A percentile compares a stretch with the other conserved stretches of the same genome.
These are phyloP conservation scores for Cheilosia grossa DNA, from an alignment of 2,888 invertebrate species.

Conservation along the genomic window DNA sequence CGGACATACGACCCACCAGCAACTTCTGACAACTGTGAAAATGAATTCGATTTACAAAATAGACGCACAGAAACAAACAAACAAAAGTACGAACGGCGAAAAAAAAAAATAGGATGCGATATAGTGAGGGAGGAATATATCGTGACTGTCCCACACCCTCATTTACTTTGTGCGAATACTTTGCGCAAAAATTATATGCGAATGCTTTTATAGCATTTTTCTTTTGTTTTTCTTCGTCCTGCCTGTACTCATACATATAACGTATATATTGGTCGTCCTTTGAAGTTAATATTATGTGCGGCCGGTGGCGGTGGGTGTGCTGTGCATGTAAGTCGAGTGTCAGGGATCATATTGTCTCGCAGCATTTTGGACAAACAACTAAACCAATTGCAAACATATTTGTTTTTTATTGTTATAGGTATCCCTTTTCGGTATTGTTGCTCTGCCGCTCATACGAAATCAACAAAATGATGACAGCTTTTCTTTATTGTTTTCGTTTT, in stretches of 20 bases:
- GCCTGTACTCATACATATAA: neutral
- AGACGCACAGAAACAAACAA: constrained; percentile 41
- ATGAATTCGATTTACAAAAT: constrained; percentile 63
- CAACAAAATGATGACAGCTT: constrained; percentile 70
- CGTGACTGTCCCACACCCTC: constrained; percentile 15
- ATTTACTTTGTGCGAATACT: constrained; percentile 59
- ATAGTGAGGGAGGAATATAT: constrained; percentile 28
- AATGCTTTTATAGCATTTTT: constrained; percentile 49
- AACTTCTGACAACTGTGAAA: constrained; percentile 44
- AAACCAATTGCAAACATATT: constrained; percentile 70
- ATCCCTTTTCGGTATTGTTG: constrained; percentile 1
- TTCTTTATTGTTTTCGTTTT: constrained; percentile 66
- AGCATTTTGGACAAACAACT: constrained; percentile 47
- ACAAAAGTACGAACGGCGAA: constrained; percentile 6
- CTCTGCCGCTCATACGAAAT: constrained; percentile 23
- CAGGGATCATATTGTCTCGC: constrained; percentile 53
- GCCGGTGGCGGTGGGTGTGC: neutral
- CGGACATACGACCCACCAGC: constrained; percentile 44
- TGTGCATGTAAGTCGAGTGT: constrained; percentile 36
- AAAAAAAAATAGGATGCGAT: neutral
- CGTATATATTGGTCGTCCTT: constrained; percentile 44
- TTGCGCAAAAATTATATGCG: constrained; percentile 54
- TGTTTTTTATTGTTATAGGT: constrained; percentile 71
- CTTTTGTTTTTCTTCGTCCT: constrained; percentile 42
- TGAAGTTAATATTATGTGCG: constrained; percentile 63